Conservation (phyloP, 2,797 vertebrate species). For the Halcyon smyrnensis region DNA sequence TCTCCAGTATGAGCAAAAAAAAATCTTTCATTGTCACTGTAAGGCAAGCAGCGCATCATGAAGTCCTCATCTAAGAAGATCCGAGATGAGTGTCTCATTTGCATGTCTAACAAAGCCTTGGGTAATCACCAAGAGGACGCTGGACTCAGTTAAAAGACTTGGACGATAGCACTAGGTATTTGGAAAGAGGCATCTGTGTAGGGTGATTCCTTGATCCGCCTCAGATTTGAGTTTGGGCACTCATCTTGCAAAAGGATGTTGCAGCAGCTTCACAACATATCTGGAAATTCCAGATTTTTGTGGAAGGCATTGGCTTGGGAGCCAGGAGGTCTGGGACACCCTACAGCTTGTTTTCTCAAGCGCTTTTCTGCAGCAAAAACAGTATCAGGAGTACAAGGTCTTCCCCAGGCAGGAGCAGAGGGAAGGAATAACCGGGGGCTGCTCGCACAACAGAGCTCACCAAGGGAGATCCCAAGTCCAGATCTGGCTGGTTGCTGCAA, state of each 20-base stretch:
- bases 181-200: conserved; percentile 52
- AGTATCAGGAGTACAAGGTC: not conserved
- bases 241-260: conserved; percentile 39
- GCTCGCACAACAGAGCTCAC: fast-evolving
- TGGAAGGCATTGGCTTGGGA: not conserved
- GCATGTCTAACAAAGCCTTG: conserved; percentile 70
- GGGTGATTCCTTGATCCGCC: conserved; percentile 49
- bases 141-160: conserved; percentile 66
- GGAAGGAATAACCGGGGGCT: not conserved
- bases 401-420: not conserved
- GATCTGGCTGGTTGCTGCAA: not conserved
- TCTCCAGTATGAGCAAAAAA: not conserved
- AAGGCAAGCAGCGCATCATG: not conserved
- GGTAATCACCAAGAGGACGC: conserved; percentile 62
- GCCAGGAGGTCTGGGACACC: not conserved
- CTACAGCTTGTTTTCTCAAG: not conserved
- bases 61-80: conserved; percentile 49
- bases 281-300: conserved; percentile 61
- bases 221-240: not conserved
- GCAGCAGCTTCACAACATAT: not conserved
- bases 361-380: not conserved
- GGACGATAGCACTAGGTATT: conserved; percentile 52
- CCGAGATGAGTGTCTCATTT: conserved; percentile 60
- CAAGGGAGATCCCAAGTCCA: not conserved
- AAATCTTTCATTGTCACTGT: conserved; percentile 27